Base-by-base conservation (phyloP, 2,888 invertebrate species). In the Drosophila kambysellisi region DNA sequence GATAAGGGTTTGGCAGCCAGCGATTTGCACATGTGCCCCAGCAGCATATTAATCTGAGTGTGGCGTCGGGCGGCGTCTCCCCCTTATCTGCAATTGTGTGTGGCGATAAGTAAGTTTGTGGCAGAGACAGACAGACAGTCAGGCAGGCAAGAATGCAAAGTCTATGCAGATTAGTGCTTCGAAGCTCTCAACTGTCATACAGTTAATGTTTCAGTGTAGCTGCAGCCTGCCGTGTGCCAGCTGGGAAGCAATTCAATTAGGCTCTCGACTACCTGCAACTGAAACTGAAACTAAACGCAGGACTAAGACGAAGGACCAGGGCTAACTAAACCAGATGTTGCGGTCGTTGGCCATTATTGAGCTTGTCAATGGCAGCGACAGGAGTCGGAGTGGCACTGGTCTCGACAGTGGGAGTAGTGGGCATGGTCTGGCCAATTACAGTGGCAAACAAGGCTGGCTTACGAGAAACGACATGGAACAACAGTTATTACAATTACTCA, bases 341-440 rank as follows among this genome's bases (percentile, higher is more conserved):
- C 72, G 90, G 87, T 85, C 80, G 74, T 85, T 86, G 83, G 69
- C 88, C 80, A 89, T 87, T 87, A 88, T 87, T 80, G 83, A 86
- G 78, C 81, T 80, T 89, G 86, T 88, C 87, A 87, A 85, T 89
- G 79, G 53, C 79, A 79, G 80, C 17, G 59, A 51, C 41, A 58
- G 51, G 4, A 56, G 53, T 8, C 8, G 57, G 8, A 58, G 29
- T 9, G 30, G 56, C 25, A 37, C 3, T 20, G 15, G 20, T 9
- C 11, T 25, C 3, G 53, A 11, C 43, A 20, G 35, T 17, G 54
- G 33, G 20, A 43, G 64, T 32, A 39, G 56, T 37, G 48, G 60
- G 48, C 41, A 53, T 66, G 79, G 87, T 66, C 82, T 64, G 70
- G 89, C 74, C 89, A 86, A 89, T 89, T 89, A 89, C 79, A 81